Evolutionary conservation across 2,113 vertebrate genomes (phyloP).

Genomic region (Callorhinus ursinus): DNA sequence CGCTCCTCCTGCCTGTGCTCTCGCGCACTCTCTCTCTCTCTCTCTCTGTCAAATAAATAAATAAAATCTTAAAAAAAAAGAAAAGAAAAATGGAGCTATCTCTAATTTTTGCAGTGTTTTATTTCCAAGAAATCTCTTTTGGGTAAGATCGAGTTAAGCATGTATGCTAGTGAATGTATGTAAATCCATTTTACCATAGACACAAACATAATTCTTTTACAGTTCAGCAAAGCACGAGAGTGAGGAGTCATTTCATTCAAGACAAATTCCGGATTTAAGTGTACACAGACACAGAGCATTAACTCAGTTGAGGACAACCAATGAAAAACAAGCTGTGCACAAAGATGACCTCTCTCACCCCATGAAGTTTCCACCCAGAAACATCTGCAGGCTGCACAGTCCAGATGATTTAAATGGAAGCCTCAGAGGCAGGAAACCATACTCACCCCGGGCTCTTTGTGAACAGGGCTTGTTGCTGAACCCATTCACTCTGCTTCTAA

Average conservation of each 20-base stretch:
- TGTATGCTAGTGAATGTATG: neutral
- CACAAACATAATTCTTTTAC: neutral
- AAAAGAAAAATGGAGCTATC: neutral
- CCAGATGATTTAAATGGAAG: neutral
- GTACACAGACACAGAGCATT: neutral
- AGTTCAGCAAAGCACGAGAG: conserved; percentile 1
- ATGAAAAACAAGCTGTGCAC: neutral
- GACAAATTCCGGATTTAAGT: neutral
- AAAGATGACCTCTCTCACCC: neutral
- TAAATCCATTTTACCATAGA: neutral
- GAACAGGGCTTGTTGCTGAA: neutral
- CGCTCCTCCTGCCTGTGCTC: no score
- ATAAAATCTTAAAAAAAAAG: no score
- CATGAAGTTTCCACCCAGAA: conserved; percentile 2
- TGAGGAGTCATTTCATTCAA: neutral
- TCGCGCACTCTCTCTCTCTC: no score
- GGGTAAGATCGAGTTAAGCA: neutral
- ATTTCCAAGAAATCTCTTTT: conserved; percentile 28
- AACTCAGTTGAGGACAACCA: neutral
- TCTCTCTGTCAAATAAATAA: no score
- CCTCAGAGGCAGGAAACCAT: neutral
- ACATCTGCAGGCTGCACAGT: conserved; percentile 21
- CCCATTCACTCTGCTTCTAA: neutral
- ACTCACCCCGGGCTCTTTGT: neutral
- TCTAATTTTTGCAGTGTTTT: neutral